Percentiles rank a stretch among this genome's conserved stretches.
These are phyloP conservation scores for Dendrolimus kikuchii DNA, from an alignment of 1,140 invertebrate genomes.

Conservation along the genomic window DNA sequence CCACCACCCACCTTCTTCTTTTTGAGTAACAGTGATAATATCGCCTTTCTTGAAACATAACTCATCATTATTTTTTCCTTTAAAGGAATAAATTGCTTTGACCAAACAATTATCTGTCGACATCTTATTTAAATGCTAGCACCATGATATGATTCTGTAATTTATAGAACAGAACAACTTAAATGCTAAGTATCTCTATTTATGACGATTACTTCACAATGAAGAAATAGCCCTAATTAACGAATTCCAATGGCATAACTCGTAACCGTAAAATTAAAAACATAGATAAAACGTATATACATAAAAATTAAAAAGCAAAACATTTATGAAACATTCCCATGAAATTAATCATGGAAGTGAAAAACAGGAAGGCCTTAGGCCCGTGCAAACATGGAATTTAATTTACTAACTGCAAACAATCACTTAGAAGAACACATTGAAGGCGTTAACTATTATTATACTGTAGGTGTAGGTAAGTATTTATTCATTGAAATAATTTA, in stretches of 20 bases:
- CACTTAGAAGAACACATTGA: too few species aligned
- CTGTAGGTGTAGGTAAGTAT: slow-evolving; percentile 15
- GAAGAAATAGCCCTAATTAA: slow-evolving; percentile 4
- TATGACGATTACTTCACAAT: slow-evolving; percentile 1
- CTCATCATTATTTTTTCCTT: slow-evolving; percentile 97
- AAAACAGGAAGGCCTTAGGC: not conserved
- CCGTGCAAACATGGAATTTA: too few species aligned
- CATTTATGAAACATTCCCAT: not conserved
- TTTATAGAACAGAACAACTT: too few species aligned
- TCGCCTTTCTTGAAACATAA: slow-evolving; percentile 97
- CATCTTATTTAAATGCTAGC: slow-evolving; percentile 58
- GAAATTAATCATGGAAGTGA: not conserved
- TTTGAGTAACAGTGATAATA: slow-evolving; percentile 95
- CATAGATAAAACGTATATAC: too few species aligned
- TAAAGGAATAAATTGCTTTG: slow-evolving; percentile 93
- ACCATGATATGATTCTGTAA: slow-evolving; percentile 35
- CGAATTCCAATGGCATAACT: not conserved
- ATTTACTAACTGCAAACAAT: too few species aligned
- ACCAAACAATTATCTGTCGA: slow-evolving; percentile 81
- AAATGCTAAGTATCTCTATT: not conserved
- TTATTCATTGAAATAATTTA: slow-evolving; percentile 3
- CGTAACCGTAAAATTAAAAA: too few species aligned
- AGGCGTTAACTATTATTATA: too few species aligned
- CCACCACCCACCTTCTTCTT: slow-evolving; percentile 96
- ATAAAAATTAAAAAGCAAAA: too few species aligned